A percentile compares a stretch with the other conserved stretches of the same genome.
Evolutionary conservation across 1,140 invertebrate genomes (phyloP).

Genomic region (Matsumurasca onukii): DNA sequence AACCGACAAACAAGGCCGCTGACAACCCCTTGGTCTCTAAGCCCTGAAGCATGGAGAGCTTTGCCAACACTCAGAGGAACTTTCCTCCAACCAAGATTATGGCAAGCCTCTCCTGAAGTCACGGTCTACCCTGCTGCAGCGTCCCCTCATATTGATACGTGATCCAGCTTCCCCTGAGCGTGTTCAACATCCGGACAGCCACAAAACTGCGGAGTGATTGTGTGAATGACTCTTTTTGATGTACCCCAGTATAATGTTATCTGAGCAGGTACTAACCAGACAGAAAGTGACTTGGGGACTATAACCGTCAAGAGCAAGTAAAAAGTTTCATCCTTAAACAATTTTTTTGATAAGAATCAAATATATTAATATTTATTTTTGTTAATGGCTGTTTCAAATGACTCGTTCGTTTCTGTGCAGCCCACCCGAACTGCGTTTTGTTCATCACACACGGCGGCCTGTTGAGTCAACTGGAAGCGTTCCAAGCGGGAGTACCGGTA

Average conservation of each 20-base stretch:
- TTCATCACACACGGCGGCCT: conserved; percentile 61
- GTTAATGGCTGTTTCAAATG: background rate
- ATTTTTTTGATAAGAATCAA: background rate
- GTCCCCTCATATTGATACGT: no score
- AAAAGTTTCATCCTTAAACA: background rate
- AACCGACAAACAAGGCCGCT: no score
- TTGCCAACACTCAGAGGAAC: no score
- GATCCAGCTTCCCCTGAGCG: no score
- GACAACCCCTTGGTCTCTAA: no score
- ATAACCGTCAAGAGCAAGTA: background rate
- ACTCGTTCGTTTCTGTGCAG: conserved; percentile 32
- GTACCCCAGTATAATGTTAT: background rate
- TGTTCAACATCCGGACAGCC: no score
- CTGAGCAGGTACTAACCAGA: background rate
- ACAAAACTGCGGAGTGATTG: background rate
- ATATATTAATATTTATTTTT: background rate
- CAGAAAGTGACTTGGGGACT: background rate
- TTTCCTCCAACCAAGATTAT: no score
- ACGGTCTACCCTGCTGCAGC: no score
- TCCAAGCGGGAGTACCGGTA: conserved; percentile 51
- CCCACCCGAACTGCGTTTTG: conserved; percentile 45
- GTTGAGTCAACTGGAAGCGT: conserved; percentile 51
- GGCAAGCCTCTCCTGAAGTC: no score
- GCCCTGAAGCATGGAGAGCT: no score
- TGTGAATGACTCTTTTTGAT: background rate